Evolutionary conservation across 2,797 vertebrate species (phyloP).

Genomic region (Anableps anableps): DNA sequence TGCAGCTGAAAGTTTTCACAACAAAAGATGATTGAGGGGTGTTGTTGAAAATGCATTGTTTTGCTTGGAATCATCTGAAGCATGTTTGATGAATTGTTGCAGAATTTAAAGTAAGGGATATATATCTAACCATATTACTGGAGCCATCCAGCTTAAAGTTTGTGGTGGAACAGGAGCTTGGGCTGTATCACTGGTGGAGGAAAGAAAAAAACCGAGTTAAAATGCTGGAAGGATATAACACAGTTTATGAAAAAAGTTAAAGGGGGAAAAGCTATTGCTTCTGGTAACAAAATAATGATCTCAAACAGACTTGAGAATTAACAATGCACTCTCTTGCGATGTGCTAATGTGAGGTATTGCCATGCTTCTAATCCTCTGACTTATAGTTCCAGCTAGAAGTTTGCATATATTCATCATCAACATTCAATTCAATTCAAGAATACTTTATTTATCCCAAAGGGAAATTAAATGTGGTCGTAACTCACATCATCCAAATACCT

Average conservation of each 20-base stretch:
- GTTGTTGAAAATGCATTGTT: background rate
- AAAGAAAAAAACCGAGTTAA: background rate
- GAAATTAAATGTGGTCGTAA: background rate
- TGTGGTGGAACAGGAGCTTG: background rate
- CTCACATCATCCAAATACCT: background rate
- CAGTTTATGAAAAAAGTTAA: background rate
- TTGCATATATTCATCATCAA: background rate
- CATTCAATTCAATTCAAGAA: background rate
- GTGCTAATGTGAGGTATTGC: background rate
- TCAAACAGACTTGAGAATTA: background rate
- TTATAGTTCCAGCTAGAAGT: background rate
- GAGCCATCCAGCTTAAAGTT: background rate
- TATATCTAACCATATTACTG: too few species aligned
- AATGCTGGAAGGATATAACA: background rate
- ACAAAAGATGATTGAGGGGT: background rate
- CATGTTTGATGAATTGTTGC: background rate
- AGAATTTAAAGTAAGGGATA: background rate
- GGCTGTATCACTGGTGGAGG: background rate
- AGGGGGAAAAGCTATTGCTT: too few species aligned
- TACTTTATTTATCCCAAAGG: background rate
- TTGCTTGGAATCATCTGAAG: background rate
- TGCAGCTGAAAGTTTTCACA: background rate
- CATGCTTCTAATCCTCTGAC: background rate
- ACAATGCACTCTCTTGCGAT: background rate
- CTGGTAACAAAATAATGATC: slow-evolving; percentile 1